These are phyloP conservation scores for Amblyteles armatorius DNA, from an alignment of 2,888 invertebrate genomes.

Conservation along the genomic window DNA sequence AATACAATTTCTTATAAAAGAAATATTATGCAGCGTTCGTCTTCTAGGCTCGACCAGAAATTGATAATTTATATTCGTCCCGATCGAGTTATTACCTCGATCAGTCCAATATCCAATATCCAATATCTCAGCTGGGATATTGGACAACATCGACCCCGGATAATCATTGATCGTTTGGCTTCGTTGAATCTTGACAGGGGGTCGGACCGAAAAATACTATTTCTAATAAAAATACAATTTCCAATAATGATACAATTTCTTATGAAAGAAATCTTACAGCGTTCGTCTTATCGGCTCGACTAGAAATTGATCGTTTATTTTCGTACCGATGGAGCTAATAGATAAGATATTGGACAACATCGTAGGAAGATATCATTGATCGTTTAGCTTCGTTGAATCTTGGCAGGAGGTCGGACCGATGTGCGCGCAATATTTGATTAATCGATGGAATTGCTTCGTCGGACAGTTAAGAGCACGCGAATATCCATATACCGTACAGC, in stretches of 20 bases:
- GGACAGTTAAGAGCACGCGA: conserved; percentile 38
- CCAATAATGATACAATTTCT: neutral
- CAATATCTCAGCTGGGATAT: conserved; percentile 36
- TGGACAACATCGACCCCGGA: conserved; percentile 37
- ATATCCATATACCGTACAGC: conserved; percentile 20
- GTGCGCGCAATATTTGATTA: conserved; percentile 55
- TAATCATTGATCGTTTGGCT: conserved; percentile 50
- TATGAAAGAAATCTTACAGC: neutral
- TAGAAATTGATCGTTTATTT: conserved; percentile 7
- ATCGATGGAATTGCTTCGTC: conserved; percentile 52
- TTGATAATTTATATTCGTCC: neutral
- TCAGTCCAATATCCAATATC: too few relatives aligned
- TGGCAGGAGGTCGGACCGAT: conserved; percentile 55
- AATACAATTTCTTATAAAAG: neutral
- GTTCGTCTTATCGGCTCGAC: conserved; percentile 19
- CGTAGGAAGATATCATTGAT: conserved; percentile 30
- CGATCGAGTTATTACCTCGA: neutral
- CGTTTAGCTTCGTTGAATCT: conserved; percentile 55
- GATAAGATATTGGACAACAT: conserved; percentile 56
- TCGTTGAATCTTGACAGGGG: conserved; percentile 55
- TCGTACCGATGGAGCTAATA: neutral
- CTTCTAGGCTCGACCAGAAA: conserved; percentile 15
- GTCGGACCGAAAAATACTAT: conserved; percentile 28
- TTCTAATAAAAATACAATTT: conserved; percentile 2
- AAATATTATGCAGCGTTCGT: neutral